Evolutionary conservation across 2,888 invertebrate species (phyloP), one percentile per base, ranked within the genome.

Genomic region (Diaperis boleti): DNA sequence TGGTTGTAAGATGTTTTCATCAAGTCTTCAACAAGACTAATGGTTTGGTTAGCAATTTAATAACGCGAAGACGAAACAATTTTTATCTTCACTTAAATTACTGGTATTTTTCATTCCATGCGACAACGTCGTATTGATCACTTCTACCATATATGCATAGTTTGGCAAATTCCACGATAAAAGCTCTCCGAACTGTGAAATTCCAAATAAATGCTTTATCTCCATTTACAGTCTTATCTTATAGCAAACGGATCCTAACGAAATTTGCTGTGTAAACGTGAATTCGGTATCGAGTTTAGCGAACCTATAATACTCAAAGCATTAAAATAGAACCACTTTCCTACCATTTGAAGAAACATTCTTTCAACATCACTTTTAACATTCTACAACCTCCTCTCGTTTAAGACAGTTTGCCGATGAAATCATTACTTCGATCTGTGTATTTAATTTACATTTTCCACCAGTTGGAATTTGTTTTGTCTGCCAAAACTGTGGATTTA

Each of bases 151-250:
- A 29, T 20, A 15, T 45, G 45, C 45, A 47, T 31, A 47, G 47
- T 47, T 47, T 11, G 31, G 8, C 6, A 47, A 31, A 47, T 47
- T 47, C 31, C 47, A 10, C 47, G 15, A 22, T 33, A 33, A 47
- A 13, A 14, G 26, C 29, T 17, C 13, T 7, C 33, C 10, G 15
- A 47, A 31, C 31, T 13, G 47, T 47, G 15, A 47, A 47, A 47
- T 47, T 47, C 47, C 31, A 17, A 47, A 45, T 45, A 45, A 45
- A 47, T 31, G 47, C 31, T 47, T 47, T 47, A 47, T 47, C 47
- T 47, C 47, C 15, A 13, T 29, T 10, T 29, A 14, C 29, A 13
- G n/a, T 22, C 17, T 31, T 47, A 47, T 47, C 29, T 17, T 13
- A 14, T 4, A 15, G 29, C 15, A 14, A 31, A 14, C 41, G 8